Evolutionary conservation across 2,797 vertebrate genomes (phyloP).

Genomic region (Takifugu rubripes): DNA sequence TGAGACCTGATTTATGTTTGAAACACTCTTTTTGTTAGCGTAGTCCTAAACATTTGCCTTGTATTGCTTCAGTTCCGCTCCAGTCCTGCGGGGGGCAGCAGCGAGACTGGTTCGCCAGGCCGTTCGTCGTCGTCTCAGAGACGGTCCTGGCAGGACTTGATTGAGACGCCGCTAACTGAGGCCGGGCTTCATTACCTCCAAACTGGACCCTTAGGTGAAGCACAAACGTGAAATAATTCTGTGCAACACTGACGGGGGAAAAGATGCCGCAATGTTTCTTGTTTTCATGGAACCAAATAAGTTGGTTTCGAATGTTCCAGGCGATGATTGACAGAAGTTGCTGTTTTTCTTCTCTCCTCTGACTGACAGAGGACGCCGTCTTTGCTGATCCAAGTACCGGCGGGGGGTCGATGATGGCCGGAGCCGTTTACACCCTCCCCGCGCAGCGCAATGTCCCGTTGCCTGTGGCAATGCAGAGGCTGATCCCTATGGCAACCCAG

Average conservation of each 20-base stretch:
- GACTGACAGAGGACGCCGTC: conserved; percentile 85
- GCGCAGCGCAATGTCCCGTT: conserved; percentile 67
- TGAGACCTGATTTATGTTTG: conserved; percentile 6
- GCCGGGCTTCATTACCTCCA: conserved; percentile 96
- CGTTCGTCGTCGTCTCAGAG: conserved; percentile 93
- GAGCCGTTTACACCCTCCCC: conserved; percentile 75
- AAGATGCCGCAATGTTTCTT: neutral
- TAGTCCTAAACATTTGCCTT: too few species aligned
- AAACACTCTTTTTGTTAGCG: too few species aligned
- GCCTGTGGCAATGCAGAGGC: conserved; percentile 69
- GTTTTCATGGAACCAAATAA: too few species aligned
- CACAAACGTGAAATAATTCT: neutral
- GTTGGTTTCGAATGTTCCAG: too few species aligned
- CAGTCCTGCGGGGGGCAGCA: conserved; percentile 84
- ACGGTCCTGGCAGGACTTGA: conserved; percentile 98
- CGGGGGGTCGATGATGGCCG: conserved; percentile 74
- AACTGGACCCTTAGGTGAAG: conserved; percentile 85
- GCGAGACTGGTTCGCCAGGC: conserved; percentile 85
- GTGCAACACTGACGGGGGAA: too few species aligned
- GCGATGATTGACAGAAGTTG: neutral
- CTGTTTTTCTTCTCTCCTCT: neutral
- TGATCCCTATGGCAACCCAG: conserved; percentile 65
- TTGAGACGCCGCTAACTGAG: conserved; percentile 94
- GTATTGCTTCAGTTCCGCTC: conserved; percentile 79
- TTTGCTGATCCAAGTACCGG: conserved; percentile 83